Percentiles rank a stretch among this genome's conserved stretches.
These are phyloP conservation scores for Gambelia wislizenii DNA, from an alignment of 2,797 vertebrate genomes.

Conservation along the genomic window DNA sequence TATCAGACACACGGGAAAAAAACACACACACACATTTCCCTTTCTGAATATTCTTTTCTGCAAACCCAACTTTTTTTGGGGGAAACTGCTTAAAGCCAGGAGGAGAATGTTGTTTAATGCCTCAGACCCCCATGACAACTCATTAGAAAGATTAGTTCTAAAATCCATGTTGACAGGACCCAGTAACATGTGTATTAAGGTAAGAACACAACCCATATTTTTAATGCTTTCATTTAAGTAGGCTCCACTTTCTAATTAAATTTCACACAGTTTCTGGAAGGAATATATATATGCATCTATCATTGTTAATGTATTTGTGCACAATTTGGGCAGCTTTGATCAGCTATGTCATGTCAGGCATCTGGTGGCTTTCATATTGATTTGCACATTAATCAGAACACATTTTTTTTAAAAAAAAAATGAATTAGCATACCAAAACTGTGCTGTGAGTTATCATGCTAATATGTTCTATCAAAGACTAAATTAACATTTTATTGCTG, in stretches of 20 bases:
- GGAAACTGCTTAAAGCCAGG: slow-evolving; percentile 35
- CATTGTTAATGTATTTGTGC: slow-evolving; percentile 48
- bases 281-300: slow-evolving; percentile 24
- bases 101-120: slow-evolving; percentile 29
- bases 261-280: slow-evolving; percentile 51
- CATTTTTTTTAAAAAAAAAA: slow-evolving; percentile 60
- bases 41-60: slow-evolving; percentile 32
- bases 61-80: slow-evolving; percentile 28
- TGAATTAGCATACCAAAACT: slow-evolving; percentile 73
- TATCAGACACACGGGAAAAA: not conserved
- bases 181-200: slow-evolving; percentile 43
- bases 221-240: slow-evolving; percentile 49
- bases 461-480: slow-evolving; percentile 74
- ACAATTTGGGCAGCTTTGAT: slow-evolving; percentile 64
- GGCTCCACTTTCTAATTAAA: slow-evolving; percentile 53
- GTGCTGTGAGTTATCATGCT: slow-evolving; percentile 73
- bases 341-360: slow-evolving; percentile 63
- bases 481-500: slow-evolving; percentile 76
- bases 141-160: slow-evolving; percentile 52
- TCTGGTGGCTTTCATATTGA: slow-evolving; percentile 69
- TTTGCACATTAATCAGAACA: slow-evolving; percentile 67
- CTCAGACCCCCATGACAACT: slow-evolving; percentile 42
- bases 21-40: not conserved
- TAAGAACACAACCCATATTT: slow-evolving; percentile 27
- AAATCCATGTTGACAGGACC: slow-evolving; percentile 43